Conservation (phyloP, 2,113 vertebrate species). For the Sylvilagus bachmani region DNA sequence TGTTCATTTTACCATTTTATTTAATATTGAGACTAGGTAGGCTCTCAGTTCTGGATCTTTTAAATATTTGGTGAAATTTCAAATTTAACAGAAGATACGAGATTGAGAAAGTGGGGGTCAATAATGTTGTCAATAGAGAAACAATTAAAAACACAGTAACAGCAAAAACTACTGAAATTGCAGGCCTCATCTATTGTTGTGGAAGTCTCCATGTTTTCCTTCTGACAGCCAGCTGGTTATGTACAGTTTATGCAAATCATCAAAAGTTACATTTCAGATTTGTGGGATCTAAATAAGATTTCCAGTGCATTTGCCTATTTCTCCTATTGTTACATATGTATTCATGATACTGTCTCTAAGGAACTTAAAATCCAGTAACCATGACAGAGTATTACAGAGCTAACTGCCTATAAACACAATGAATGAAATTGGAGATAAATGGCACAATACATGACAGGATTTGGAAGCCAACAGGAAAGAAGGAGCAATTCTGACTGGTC, state of each 20-base stretch:
- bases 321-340: neutral
- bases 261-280: constrained; percentile 2
- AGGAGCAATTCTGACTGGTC: neutral
- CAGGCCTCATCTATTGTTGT: neutral
- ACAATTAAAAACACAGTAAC: neutral
- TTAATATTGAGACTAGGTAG: neutral
- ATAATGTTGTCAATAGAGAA: neutral
- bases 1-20: constrained; percentile 11
- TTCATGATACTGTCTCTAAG: neutral
- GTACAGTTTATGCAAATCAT: neutral
- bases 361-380: neutral
- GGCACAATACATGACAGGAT: neutral
- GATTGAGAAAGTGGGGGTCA: neutral
- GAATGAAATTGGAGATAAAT: neutral
- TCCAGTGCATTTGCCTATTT: neutral
- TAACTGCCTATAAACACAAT: neutral
- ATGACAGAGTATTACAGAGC: neutral
- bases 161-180: neutral
- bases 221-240: neutral
- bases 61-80: constrained; percentile 21
- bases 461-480: neutral
- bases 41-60: neutral
- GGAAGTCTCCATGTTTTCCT: neutral
- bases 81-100: constrained; percentile 4
- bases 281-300: neutral